Percentiles rank a stretch among this genome's conserved stretches.
Conservation (phyloP, 2,113 vertebrate genomes). For the Chamaetylas fuelleborni region DNA sequence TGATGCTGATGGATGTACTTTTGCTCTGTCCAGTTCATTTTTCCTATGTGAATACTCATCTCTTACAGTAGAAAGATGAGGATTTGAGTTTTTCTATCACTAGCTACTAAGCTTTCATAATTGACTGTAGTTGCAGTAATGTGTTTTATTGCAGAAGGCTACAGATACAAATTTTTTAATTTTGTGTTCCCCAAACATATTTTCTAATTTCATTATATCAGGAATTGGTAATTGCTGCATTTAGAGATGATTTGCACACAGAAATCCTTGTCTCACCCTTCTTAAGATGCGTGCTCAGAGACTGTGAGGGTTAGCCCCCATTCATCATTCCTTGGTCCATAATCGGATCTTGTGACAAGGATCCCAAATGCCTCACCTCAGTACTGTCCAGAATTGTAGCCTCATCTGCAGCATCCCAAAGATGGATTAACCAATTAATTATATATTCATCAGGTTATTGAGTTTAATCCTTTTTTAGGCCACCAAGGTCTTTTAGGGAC, state of each 20-base stretch:
- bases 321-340: neutral
- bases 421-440: neutral
- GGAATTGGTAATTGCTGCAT: neutral
- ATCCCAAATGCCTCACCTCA: neutral
- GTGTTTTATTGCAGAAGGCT: neutral
- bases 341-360: rapidly evolving
- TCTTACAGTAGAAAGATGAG: neutral
- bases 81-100: neutral
- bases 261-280: neutral
- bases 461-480: neutral
- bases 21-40: neutral
- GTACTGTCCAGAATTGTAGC: neutral
- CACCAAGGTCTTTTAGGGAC: too few relatives aligned
- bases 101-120: neutral
- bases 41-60: neutral
- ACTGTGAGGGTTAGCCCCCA: too few relatives aligned
- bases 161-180: neutral
- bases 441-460: neutral
- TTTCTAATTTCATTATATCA: neutral
- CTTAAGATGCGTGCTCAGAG: neutral
- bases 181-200: neutral
- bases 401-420: neutral
- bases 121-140: neutral
- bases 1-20: neutral
- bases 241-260: neutral